Percentiles rank a stretch among this genome's conserved stretches.
Conservation (phyloP, 2,797 vertebrate genomes). For the Florisuga fusca region DNA sequence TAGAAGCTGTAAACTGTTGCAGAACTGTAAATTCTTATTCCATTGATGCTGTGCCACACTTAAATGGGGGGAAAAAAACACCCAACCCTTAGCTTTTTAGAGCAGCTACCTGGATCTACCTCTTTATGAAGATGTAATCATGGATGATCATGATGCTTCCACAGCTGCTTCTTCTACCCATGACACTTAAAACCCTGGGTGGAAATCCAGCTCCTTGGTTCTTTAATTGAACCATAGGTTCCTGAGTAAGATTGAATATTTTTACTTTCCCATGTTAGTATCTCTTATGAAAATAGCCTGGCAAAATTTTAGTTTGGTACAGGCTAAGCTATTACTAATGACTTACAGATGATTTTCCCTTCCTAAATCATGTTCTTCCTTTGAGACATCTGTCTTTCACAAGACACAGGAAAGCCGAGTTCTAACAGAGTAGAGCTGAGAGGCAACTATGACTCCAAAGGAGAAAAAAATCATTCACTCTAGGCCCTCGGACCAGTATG, state of each 20-base stretch:
- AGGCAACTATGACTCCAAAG: background rate
- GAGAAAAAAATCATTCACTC: background rate
- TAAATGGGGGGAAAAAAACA: background rate
- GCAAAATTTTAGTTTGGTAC: background rate
- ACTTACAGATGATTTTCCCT: background rate
- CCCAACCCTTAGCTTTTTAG: background rate
- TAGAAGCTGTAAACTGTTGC: constrained; percentile 4
- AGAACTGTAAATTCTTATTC: background rate
- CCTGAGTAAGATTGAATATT: background rate
- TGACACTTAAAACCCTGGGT: background rate
- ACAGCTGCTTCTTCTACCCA: background rate
- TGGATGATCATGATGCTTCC: background rate
- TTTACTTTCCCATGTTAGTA: background rate
- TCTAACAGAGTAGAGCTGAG: background rate
- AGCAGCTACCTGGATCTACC: background rate
- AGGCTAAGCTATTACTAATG: background rate
- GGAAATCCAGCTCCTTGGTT: background rate
- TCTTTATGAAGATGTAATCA: background rate
- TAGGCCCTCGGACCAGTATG: background rate
- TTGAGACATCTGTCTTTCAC: background rate
- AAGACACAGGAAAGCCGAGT: background rate
- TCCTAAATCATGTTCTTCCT: background rate
- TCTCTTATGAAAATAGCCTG: background rate
- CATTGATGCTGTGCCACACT: background rate
- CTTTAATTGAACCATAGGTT: background rate